phyloP scores from a whole-genome alignment of 2,113 vertebrate genomes.

The Melanerpes aurifrons region DNA sequence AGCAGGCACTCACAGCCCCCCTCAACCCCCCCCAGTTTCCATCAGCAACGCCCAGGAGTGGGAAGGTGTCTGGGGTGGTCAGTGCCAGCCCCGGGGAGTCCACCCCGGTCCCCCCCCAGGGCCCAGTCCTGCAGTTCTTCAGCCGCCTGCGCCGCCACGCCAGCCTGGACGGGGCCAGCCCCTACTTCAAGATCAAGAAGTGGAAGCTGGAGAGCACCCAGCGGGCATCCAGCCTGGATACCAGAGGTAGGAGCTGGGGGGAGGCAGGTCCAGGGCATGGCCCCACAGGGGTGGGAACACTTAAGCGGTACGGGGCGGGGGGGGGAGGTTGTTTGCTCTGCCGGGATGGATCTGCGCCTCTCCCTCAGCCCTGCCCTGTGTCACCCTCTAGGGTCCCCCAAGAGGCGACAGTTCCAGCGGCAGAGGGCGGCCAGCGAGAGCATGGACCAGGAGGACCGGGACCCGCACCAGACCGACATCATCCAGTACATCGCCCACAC shows the following conservation, averaged over 20 bases:
- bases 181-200: constrained; percentile 96
- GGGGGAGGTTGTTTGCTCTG: not conserved
- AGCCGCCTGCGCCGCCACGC: constrained; percentile 91
- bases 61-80: constrained; percentile 43
- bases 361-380: not conserved
- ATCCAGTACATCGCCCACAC: constrained; percentile 94
- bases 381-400: constrained; percentile 84
- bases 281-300: rapidly evolving
- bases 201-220: constrained; percentile 96
- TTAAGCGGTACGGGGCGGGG: not conserved
- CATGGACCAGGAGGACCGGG: constrained; percentile 90
- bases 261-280: not conserved
- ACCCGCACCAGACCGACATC: constrained; percentile 84
- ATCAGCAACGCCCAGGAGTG: constrained; percentile 62
- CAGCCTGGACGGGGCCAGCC: constrained; percentile 93
- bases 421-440: constrained; percentile 96
- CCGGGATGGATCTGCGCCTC: not conserved
- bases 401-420: constrained; percentile 92
- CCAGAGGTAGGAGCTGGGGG: constrained; percentile 81
- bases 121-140: constrained; percentile 89
- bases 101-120: constrained; percentile 66
- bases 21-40: constrained; percentile 66
- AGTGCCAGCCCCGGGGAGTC: not conserved
- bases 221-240: constrained; percentile 94
- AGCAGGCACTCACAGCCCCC: not conserved